Conservation (phyloP, 2,888 invertebrate genomes). For the Calameuta idolon region DNA sequence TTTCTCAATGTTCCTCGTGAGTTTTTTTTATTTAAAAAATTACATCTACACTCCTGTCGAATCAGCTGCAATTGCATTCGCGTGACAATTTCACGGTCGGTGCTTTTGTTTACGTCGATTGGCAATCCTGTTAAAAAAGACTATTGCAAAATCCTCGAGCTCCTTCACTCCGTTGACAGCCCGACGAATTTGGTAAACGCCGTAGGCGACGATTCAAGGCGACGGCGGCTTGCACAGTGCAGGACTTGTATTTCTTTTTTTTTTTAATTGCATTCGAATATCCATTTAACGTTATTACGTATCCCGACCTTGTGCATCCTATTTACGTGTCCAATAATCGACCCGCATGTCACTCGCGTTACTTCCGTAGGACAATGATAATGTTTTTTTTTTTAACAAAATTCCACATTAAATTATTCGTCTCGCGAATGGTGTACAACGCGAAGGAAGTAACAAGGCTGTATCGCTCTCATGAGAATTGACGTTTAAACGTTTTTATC, state of each 20-base stretch:
- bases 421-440: background rate
- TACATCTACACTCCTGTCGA: background rate
- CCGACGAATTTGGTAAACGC: background rate
- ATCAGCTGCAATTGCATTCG: background rate
- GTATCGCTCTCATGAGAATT: background rate
- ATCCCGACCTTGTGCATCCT: constrained; percentile 32
- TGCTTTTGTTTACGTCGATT: background rate
- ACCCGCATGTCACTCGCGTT: background rate
- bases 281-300: constrained; percentile 29
- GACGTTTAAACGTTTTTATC: background rate
- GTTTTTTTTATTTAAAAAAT: background rate
- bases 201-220: constrained; percentile 38
- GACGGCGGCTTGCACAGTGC: background rate
- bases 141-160: background rate
- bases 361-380: background rate
- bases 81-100: background rate
- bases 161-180: background rate
- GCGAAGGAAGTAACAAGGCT: background rate
- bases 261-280: constrained; percentile 22
- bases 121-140: background rate
- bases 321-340: constrained; percentile 32
- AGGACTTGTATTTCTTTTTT: constrained; percentile 2
- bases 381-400: background rate
- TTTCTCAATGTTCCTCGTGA: background rate
- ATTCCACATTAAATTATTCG: background rate